phyloP scores from a whole-genome alignment of 30 jellyfish, hydroid and myxozoan genomes.

The Cassiopea andromeda region DNA sequence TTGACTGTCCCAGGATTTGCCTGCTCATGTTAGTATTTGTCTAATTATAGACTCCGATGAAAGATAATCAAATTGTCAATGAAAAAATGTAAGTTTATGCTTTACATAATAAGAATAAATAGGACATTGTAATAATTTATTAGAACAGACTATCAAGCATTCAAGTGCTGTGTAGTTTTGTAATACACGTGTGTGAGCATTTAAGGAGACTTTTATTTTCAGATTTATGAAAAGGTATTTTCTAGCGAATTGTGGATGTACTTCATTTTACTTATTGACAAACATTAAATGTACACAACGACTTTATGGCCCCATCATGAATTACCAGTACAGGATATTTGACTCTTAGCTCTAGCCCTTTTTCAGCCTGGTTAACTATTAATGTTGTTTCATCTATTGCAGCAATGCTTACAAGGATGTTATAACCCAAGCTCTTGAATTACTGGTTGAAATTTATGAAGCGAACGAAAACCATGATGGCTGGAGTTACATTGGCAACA shows the following conservation, averaged over 20 bases:
- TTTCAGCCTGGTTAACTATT: neutral
- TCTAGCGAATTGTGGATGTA: no score
- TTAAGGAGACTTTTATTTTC: no score
- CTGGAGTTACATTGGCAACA: slow-evolving; percentile 81
- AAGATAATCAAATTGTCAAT: neutral
- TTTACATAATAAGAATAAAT: neutral
- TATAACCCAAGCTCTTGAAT: slow-evolving; percentile 58
- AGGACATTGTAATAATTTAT: no score
- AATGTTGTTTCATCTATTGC: neutral
- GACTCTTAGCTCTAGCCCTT: no score
- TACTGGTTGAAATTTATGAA: slow-evolving; percentile 50
- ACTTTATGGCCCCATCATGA: no score
- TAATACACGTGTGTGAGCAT: no score
- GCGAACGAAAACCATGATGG: slow-evolving; percentile 90
- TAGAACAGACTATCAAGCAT: no score
- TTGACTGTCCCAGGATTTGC: neutral
- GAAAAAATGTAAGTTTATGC: slow-evolving; percentile 28
- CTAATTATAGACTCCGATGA: neutral
- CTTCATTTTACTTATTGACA: no score
- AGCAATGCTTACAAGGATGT: slow-evolving; percentile 27
- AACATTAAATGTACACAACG: no score
- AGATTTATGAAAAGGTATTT: no score
- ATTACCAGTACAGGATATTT: no score
- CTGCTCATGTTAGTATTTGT: neutral
- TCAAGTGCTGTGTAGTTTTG: no score